Evolutionary conservation across 1,140 invertebrate species (phyloP), one percentile per base, ranked within the genome.

Genomic region (Cephus cinctus): DNA sequence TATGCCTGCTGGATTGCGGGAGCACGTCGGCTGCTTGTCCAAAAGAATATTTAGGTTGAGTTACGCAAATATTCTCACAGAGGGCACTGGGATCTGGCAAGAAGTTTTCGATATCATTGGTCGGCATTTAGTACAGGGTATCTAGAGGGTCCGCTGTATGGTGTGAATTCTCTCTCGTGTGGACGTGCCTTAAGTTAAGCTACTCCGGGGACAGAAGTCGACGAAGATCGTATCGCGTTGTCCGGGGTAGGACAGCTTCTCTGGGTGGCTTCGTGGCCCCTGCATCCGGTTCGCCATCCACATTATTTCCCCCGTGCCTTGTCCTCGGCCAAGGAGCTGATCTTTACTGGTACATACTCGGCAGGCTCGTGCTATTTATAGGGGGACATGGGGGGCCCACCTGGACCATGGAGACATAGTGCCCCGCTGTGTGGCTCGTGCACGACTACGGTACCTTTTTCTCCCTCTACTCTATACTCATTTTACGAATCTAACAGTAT

Each of bases 211-310:
- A 56, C 52, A 54, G 48, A 58, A 68, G 54, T 61, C 55, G 46
- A 44, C 18, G 44, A 35, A 64, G 65, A 70, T 68, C 25, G 54
- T 68, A 68, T 70, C 67, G 57, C 43, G 52, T 53, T 58, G 56
- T 47, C 59, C 53, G 51, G 59, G 57, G 59, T 61, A 63, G 54
- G 54, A 62, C 64, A 57, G 56, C 55, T 55, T 44, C 54, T 42
- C 57, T 52, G 57, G 50, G 56, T 59, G 50, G 47, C 52, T 58
- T 58, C 56, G 59, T 59, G 59, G 56, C 31, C 47, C 54, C 12
- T 53, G 59, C 53, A 69, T 69, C 67, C 67, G 67, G 67, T 61
- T 69, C 57, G 52, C 56, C 58, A 58, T 65, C 54, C 57, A 51
- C 59, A 66, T 67, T 69, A 67, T 66, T 69, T 67, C 63, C 39